Conservation (phyloP, 2,888 invertebrate genomes). For the Agonopterix subpropinquella region DNA sequence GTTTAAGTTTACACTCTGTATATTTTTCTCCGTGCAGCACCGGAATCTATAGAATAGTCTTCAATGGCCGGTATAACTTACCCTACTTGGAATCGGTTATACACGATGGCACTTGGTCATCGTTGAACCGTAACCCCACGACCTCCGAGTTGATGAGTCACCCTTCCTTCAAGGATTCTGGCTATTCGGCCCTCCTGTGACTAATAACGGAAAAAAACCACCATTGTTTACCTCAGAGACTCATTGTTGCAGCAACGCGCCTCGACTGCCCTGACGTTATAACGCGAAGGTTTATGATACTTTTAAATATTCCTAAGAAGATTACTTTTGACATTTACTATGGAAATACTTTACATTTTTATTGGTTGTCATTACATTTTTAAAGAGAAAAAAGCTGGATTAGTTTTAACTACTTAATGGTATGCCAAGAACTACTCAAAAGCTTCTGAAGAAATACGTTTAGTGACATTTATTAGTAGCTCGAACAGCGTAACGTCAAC, state of each 20-base stretch:
- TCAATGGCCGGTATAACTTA: no score
- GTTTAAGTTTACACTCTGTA: no score
- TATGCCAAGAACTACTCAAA: no score
- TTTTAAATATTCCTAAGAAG: slow-evolving; percentile 13
- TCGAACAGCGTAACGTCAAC: no score
- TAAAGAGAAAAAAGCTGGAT: not conserved
- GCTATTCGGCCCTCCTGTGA: slow-evolving; percentile 36
- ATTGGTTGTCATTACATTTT: not conserved
- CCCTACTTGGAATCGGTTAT: slow-evolving; percentile 9
- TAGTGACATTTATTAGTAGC: no score
- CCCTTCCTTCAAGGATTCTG: slow-evolving; percentile 53
- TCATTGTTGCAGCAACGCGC: slow-evolving; percentile 3
- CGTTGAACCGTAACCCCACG: slow-evolving; percentile 51
- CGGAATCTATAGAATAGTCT: no score
- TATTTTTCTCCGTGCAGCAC: no score
- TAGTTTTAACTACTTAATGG: not conserved
- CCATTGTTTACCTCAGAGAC: slow-evolving; percentile 42
- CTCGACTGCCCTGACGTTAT: slow-evolving; percentile 20
- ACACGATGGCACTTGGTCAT: slow-evolving; percentile 27
- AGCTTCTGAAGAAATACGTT: no score
- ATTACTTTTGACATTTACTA: slow-evolving; percentile 8
- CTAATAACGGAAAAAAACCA: slow-evolving; percentile 48
- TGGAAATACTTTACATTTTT: not conserved
- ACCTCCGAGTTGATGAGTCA: slow-evolving; percentile 55
- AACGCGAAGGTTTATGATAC: slow-evolving; percentile 16